Base-by-base conservation (phyloP, 2,113 vertebrate species). In the Oenanthe oenanthe region DNA sequence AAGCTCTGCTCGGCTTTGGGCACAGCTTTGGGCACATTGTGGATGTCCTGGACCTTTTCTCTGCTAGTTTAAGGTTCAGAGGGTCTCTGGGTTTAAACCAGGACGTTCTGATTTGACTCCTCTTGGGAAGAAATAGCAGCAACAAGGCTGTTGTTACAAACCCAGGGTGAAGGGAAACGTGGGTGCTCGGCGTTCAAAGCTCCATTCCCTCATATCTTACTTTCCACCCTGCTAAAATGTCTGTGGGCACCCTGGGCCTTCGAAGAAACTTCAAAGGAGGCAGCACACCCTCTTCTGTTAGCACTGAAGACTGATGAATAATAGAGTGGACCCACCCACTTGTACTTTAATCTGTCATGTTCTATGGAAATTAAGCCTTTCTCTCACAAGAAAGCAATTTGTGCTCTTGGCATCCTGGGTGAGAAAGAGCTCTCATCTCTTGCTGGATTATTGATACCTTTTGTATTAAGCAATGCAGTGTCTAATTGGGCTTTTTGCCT, bases 311-410 rank as follows among this genome's bases (percentile, higher is more conserved):
- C 72, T 94, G 96, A 96, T 97, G 95, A 96, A 97, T 96, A 96
- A 96, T 93, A 96, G 76, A 96, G 92, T 90, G 95, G 96, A 96
- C 96, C 95, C 95, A 74, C 96, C 92, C 95, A 95, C 95, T 93
- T 21, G 11, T 67, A 75, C 79, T 96, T 93, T 96, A 88, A 94
- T 97, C 92, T 96, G 79, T 96, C 92, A 75, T 88, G 95, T 96
- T 96, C 92, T 86, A 84, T 92, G 94, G 90, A 96, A 97, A 96
- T 95, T 63, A 96, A 97, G 57, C 93, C 79, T 84, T 96, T 96
- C 88, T 86, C 61, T 88, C 92, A 94, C 88, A 95, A 97, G 93
- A 93, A 92, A 18, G 94, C 92, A 97, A 96, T 96, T 96, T 95
- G 93, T 81, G 85, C 88, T 96, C 14, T 85, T 95, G 92, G 93